These are phyloP conservation scores for Meloe dianella DNA, from an alignment of 2,888 invertebrate species.

Conservation along the genomic window DNA sequence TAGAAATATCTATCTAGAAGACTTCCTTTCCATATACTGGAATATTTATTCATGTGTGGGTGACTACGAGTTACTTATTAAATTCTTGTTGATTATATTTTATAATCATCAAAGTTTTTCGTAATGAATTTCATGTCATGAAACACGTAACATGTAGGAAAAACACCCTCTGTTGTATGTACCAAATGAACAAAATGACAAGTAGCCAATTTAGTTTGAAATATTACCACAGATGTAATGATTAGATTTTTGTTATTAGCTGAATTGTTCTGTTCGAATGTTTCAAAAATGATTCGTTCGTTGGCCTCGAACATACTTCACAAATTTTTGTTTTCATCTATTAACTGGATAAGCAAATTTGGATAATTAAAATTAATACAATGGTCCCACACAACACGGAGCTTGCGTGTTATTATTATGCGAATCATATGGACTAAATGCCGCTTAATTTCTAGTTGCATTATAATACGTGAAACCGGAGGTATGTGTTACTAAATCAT, in stretches of 20 bases:
- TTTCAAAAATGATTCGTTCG: not conserved
- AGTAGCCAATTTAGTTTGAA: constrained; percentile 3
- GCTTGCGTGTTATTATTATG: too few relatives aligned
- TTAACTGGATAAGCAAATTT: too few relatives aligned
- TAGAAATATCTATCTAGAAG: not conserved
- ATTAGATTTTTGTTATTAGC: not conserved
- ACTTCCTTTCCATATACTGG: not conserved
- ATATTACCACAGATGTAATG: not conserved
- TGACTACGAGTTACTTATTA: not conserved
- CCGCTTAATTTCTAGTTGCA: too few relatives aligned
- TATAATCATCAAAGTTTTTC: not conserved
- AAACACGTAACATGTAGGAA: not conserved
- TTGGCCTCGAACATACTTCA: too few relatives aligned
- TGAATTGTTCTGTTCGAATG: not conserved
- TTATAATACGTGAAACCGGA: too few relatives aligned
- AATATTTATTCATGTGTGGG: not conserved
- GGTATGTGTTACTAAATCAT: too few relatives aligned
- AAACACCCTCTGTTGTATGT: not conserved
- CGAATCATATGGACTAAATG: too few relatives aligned
- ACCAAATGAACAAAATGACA: constrained; percentile 1
- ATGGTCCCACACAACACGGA: too few relatives aligned
- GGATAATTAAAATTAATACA: too few relatives aligned
- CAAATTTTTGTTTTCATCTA: too few relatives aligned
- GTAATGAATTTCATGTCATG: not conserved
- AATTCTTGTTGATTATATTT: not conserved